Evolutionary conservation across 2,113 vertebrate species (phyloP).

Genomic region (Symphodus melops): DNA sequence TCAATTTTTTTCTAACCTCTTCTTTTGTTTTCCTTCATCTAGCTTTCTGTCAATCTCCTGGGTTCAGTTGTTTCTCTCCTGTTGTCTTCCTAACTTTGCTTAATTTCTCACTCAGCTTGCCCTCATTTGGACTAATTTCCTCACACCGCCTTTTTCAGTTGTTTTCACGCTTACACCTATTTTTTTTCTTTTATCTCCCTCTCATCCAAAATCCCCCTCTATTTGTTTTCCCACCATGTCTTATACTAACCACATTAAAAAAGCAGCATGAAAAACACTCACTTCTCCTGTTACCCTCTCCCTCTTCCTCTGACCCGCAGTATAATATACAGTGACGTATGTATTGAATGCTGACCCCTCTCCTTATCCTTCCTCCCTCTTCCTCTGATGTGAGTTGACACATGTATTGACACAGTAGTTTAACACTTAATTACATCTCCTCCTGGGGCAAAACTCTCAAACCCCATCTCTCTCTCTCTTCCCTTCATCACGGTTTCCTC

Average conservation of each 20-base stretch:
- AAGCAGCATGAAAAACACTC: not conserved
- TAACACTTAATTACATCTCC: slow-evolving; percentile 67
- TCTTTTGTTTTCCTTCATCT: slow-evolving; percentile 48
- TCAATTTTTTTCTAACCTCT: slow-evolving; percentile 35
- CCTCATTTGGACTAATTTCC: slow-evolving; percentile 39
- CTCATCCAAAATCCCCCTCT: not conserved
- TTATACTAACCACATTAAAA: slow-evolving; percentile 1
- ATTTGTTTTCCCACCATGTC: slow-evolving; percentile 11
- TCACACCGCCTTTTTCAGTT: not conserved
- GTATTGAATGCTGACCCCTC: slow-evolving; percentile 45
- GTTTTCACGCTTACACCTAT: slow-evolving; percentile 24
- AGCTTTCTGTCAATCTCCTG: slow-evolving; percentile 34
- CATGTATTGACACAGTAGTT: slow-evolving; percentile 65
- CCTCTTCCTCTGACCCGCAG: slow-evolving; percentile 2
- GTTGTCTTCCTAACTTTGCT: slow-evolving; percentile 23
- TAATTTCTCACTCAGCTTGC: slow-evolving; percentile 28
- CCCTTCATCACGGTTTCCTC: not conserved
- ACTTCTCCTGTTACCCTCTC: not conserved
- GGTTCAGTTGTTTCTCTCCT: slow-evolving; percentile 37
- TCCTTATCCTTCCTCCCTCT: slow-evolving; percentile 10
- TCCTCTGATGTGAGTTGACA: slow-evolving; percentile 49
- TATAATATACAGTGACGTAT: slow-evolving; percentile 46
- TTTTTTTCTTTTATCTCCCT: slow-evolving; percentile 28
- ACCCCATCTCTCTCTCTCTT: not conserved
- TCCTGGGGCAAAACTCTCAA: slow-evolving; percentile 35